A percentile compares a stretch with the other conserved stretches of the same genome.
phyloP scores from a whole-genome alignment of 2,888 invertebrate genomes.

The Sarcophaga rosellei region DNA sequence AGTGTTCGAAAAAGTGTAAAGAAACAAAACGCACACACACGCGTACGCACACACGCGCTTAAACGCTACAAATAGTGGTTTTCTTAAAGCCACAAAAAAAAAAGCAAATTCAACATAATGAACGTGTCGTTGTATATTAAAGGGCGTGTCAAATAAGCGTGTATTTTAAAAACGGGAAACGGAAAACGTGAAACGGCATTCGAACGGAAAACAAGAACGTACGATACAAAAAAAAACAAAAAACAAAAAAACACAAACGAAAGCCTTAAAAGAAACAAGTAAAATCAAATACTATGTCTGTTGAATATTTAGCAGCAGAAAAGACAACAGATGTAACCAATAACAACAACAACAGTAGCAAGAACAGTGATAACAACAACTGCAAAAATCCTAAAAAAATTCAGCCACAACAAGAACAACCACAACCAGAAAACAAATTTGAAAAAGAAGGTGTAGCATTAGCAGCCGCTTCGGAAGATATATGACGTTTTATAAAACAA shows the following conservation, averaged over 20 bases:
- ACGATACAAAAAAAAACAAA: slow-evolving; percentile 3
- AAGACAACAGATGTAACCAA: slow-evolving; percentile 48
- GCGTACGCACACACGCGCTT: background rate
- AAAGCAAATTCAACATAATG: slow-evolving; percentile 12
- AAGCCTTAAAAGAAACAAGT: background rate
- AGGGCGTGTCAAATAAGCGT: slow-evolving; percentile 62
- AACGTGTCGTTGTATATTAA: slow-evolving; percentile 32
- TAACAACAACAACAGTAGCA: slow-evolving; percentile 60
- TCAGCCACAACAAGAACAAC: slow-evolving; percentile 1
- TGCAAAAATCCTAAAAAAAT: slow-evolving; percentile 25
- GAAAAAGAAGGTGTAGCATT: slow-evolving; percentile 11
- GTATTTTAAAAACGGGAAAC: slow-evolving; percentile 43
- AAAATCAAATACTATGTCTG: slow-evolving; percentile 66
- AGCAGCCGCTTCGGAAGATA: slow-evolving; percentile 43
- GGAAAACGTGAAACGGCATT: slow-evolving; percentile 16
- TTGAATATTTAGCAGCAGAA: slow-evolving; percentile 60
- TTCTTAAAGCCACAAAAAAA: background rate
- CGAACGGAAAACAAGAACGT: slow-evolving; percentile 23
- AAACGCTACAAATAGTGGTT: slow-evolving; percentile 6
- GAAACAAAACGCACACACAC: background rate
- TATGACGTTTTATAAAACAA: slow-evolving; percentile 66
- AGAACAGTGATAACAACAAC: slow-evolving; percentile 47
- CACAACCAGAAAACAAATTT: background rate
- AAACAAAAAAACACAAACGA: background rate
- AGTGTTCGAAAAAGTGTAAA: background rate